phyloP scores from a whole-genome alignment of 2,113 vertebrate genomes.

The Forbesichthys agassizii region DNA sequence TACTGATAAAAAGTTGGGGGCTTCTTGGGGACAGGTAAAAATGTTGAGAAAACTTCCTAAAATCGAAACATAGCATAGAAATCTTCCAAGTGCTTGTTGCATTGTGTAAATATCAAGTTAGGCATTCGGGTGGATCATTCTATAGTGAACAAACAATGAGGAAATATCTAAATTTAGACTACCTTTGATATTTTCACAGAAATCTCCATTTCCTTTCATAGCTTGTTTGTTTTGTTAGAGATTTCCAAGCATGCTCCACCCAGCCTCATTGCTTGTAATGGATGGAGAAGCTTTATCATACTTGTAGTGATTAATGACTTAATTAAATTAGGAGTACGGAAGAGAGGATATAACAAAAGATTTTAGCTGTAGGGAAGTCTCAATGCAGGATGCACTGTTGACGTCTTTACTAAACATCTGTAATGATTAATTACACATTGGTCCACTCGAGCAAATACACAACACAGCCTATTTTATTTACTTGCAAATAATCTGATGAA shows the following conservation, averaged over 20 bases:
- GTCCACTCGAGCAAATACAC: conserved; percentile 6
- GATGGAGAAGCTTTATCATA: conserved; percentile 42
- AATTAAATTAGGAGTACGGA: conserved; percentile 44
- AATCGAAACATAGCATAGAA: no score
- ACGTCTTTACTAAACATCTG: conserved; percentile 20
- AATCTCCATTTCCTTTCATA: background rate
- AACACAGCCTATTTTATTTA: background rate
- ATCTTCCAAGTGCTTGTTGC: no score
- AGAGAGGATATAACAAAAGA: conserved; percentile 28
- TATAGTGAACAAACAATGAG: no score
- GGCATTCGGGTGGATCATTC: no score
- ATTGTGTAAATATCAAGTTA: no score
- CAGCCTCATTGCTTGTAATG: conserved; percentile 36
- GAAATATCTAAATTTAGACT: no score
- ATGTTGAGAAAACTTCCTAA: background rate
- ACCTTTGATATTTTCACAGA: background rate
- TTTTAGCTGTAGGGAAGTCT: conserved; percentile 42
- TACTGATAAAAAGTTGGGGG: background rate
- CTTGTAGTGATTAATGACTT: conserved; percentile 42
- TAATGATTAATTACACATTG: conserved; percentile 18
- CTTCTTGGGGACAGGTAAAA: no score
- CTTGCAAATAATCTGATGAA: background rate
- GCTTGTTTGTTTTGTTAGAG: background rate
- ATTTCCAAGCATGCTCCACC: conserved; percentile 17
- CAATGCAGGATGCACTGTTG: conserved; percentile 30